Conservation (phyloP, 2,113 vertebrate genomes). For the Peromyscus californicus region DNA sequence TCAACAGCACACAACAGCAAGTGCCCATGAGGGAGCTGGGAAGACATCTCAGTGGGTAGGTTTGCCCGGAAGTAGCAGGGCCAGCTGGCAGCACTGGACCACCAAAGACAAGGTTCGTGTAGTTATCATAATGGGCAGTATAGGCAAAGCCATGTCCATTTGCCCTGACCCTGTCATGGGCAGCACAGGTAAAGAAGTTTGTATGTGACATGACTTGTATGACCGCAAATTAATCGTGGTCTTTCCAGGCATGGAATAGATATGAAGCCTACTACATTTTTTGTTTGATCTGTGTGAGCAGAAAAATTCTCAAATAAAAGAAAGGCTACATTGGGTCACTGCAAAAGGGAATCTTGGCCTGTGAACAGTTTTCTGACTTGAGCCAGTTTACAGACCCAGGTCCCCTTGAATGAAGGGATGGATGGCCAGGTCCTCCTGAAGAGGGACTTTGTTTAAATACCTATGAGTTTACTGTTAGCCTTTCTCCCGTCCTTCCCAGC, state of each 20-base stretch:
- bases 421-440: background rate
- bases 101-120: background rate
- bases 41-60: background rate
- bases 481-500: background rate
- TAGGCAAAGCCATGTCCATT: background rate
- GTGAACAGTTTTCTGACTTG: background rate
- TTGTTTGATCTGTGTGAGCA: background rate
- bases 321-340: background rate
- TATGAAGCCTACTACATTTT: too few relatives aligned
- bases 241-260: background rate
- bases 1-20: background rate
- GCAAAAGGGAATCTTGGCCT: background rate
- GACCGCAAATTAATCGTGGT: background rate
- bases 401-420: background rate
- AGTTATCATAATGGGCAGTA: background rate
- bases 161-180: background rate
- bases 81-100: background rate
- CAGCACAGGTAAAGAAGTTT: background rate
- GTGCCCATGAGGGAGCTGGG: background rate
- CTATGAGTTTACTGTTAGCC: background rate
- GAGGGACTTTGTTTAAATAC: background rate
- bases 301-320: background rate
- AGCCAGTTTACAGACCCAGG: background rate
- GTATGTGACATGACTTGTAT: background rate
- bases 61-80: background rate